phyloP scores from a whole-genome alignment of 2,113 vertebrate genomes.

The Papio anubis region DNA sequence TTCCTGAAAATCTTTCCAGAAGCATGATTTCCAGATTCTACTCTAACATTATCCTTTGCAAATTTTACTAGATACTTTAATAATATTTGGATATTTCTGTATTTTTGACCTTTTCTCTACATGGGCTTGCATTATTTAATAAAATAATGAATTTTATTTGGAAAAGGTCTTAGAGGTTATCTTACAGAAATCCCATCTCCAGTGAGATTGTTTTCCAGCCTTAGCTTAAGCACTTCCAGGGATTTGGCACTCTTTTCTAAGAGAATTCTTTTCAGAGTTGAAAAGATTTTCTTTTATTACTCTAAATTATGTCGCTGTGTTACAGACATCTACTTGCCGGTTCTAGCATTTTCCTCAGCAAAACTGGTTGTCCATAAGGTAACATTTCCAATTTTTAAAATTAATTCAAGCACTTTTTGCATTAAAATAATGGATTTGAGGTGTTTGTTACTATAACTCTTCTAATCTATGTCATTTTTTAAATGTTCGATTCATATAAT shows the following conservation, averaged over 20 bases:
- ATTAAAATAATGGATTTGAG: not conserved
- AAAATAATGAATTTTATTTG: conserved; percentile 49
- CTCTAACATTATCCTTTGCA: conserved; percentile 72
- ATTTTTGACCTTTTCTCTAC: not conserved
- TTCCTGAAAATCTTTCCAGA: conserved; percentile 73
- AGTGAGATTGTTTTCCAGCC: not conserved
- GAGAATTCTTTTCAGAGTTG: conserved; percentile 29
- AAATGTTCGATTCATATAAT: not conserved
- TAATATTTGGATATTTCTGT: conserved; percentile 12
- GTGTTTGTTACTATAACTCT: not conserved
- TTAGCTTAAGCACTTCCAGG: not conserved
- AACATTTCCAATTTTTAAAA: not conserved
- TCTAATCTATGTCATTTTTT: not conserved
- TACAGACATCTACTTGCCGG: not conserved
- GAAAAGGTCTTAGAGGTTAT: conserved; percentile 48
- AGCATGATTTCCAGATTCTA: conserved; percentile 62
- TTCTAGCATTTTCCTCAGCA: not conserved
- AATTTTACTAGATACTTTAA: conserved; percentile 54
- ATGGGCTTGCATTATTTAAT: not conserved
- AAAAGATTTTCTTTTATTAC: conserved; percentile 35
- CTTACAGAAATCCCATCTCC: conserved; percentile 20
- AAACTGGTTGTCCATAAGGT: not conserved
- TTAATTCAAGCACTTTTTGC: not conserved
- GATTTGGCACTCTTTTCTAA: conserved; percentile 31
- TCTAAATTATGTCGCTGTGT: not conserved